Evolutionary conservation across 2,888 invertebrate species (phyloP).

Genomic region (Macropis europaea): DNA sequence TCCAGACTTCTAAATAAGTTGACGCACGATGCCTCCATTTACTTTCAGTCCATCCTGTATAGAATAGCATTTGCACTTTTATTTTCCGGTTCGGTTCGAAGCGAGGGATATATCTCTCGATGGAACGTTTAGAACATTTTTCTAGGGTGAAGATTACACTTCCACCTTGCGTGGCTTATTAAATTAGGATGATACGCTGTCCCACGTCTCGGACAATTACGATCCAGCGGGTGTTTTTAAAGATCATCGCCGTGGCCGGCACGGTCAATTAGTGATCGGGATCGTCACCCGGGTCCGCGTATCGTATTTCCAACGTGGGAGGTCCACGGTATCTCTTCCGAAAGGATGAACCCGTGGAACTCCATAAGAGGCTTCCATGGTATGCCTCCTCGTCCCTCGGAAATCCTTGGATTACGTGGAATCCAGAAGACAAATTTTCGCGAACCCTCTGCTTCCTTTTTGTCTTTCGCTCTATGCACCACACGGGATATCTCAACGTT

Average conservation of each 20-base stretch:
- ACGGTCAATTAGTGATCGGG: slow-evolving; percentile 79
- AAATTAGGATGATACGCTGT: slow-evolving; percentile 72
- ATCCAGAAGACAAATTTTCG: slow-evolving; percentile 24
- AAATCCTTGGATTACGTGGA: slow-evolving; percentile 49
- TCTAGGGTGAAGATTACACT: slow-evolving; percentile 39
- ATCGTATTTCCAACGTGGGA: slow-evolving; percentile 78
- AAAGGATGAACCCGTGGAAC: slow-evolving; percentile 77
- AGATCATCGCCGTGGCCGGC: slow-evolving; percentile 70
- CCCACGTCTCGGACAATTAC: slow-evolving; percentile 73
- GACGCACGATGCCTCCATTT: no score
- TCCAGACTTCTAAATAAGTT: no score
- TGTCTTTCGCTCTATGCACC: neutral
- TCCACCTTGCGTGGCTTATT: slow-evolving; percentile 54
- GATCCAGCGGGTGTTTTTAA: slow-evolving; percentile 68
- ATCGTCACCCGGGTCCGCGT: slow-evolving; percentile 73
- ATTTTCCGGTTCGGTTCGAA: no score
- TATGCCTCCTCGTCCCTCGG: slow-evolving; percentile 33
- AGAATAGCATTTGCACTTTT: no score
- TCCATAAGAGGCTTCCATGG: slow-evolving; percentile 78
- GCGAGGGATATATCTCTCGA: no score
- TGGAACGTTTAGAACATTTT: no score
- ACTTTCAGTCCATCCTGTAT: no score
- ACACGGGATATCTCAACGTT: neutral
- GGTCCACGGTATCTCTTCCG: slow-evolving; percentile 77
- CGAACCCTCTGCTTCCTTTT: neutral